These are phyloP conservation scores for Drosophila arawakana DNA, from an alignment of 1,140 invertebrate species.

Conservation along the genomic window DNA sequence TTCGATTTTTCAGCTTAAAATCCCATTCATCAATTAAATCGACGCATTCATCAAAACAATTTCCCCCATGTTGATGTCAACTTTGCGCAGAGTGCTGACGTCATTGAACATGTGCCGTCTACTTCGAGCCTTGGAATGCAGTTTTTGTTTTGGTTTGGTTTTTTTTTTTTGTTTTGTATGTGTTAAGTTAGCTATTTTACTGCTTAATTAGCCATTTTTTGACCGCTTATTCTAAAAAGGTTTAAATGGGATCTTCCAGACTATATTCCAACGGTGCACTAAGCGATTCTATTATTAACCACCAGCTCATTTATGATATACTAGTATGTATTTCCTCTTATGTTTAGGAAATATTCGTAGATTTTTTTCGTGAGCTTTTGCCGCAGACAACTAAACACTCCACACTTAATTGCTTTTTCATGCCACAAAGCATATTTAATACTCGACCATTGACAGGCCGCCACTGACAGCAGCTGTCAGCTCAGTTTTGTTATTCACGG, in stretches of 20 bases:
- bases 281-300: slow-evolving; percentile 12
- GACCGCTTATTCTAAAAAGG: no score
- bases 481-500: slow-evolving; percentile 68
- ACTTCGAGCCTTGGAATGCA: slow-evolving; percentile 5
- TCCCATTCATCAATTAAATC: slow-evolving; percentile 84
- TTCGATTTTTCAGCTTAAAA: slow-evolving; percentile 76
- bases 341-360: not conserved
- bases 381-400: slow-evolving; percentile 44
- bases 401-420: slow-evolving; percentile 78
- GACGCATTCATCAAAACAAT: slow-evolving; percentile 83
- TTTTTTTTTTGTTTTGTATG: not conserved
- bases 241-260: not conserved
- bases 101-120: slow-evolving; percentile 11
- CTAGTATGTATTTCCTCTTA: not conserved
- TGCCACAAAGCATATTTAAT: slow-evolving; percentile 79
- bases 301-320: not conserved
- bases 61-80: slow-evolving; percentile 67
- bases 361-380: not conserved
- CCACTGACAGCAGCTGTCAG: slow-evolving; percentile 80
- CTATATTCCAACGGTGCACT: slow-evolving; percentile 39
- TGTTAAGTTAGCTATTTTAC: slow-evolving; percentile 3
- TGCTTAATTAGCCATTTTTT: not conserved
- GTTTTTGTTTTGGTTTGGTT: slow-evolving; percentile 1
- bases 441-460: slow-evolving; percentile 64
- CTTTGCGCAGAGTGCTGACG: slow-evolving; percentile 55